Evolutionary conservation across 2,888 invertebrate genomes (phyloP), one percentile per base, ranked within the genome.

Genomic region (Cotesia congregata): DNA sequence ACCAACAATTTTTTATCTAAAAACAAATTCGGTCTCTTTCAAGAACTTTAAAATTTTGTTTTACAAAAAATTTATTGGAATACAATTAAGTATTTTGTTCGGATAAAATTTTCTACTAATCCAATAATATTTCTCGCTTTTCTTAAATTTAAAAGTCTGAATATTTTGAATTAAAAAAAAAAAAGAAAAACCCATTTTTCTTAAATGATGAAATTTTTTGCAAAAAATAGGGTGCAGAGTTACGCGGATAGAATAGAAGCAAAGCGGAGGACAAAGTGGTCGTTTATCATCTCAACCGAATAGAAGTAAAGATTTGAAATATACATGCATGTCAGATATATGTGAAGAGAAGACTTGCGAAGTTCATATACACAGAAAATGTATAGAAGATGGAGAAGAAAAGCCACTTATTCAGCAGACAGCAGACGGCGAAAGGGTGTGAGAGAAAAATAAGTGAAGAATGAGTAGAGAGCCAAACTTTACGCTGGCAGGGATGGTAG

Each of bases 261-360:
- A 75, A 41, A 73, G 78, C 69, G 77, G 78, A 68, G 73, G 75
- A 80, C 80, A 77, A 80, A 50, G 50, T 50, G 3, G 82, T 85
- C 84, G 85, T 86, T 86, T 85, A 85, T 86, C 85, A 85, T 85
- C 83, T 79, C 79, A 75, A 80, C 77, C 67, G 78, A 70, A 69
- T 72, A 76, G 74, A 74, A 73, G 20, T 59, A 40, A 41, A 65
- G 75, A 81, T 81, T 77, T 82, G 81, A 82, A 50, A 39, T 50
- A 59, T 70, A 62, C 61, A 67, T 60, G 7, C 39, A 74, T 67
- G 59, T 12, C 75, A 50, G 75, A 67, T 76, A 69, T 70, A 17
- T 41, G 38, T 75, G 62, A 72, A 76, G 15, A n/a, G 64, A 72
- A 72, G 60, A 68, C 50, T 60, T 68, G 62, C 59, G 50, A 65